Evolutionary conservation across 1,140 invertebrate genomes (phyloP).

Genomic region (Whitmania pigra): DNA sequence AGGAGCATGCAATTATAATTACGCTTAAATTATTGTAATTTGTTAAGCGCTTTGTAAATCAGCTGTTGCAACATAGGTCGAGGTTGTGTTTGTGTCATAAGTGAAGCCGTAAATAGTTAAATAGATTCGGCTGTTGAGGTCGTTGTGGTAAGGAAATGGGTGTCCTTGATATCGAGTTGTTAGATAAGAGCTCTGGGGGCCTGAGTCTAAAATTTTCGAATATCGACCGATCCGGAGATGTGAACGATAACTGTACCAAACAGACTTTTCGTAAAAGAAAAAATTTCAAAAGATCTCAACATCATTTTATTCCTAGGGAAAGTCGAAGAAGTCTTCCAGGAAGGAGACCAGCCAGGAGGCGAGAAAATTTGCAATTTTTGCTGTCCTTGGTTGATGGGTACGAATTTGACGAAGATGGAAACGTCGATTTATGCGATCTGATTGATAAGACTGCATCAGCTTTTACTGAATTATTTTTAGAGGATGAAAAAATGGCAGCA

Average conservation of each 20-base stretch:
- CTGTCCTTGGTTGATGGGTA: background rate
- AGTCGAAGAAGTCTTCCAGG: conserved; percentile 8
- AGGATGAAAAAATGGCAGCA: conserved; percentile 9
- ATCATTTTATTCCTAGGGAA: conserved; percentile 8
- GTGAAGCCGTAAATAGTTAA: no score
- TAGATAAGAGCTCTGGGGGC: no score
- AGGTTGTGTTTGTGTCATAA: no score
- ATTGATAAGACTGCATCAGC: background rate
- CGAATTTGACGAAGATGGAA: conserved; percentile 1
- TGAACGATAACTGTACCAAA: no score
- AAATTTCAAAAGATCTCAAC: conserved; percentile 12
- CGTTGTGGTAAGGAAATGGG: no score
- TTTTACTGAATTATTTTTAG: conserved; percentile 10
- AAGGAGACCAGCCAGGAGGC: background rate
- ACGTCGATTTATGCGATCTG: conserved; percentile 8
- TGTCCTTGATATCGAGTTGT: no score
- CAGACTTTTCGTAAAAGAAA: background rate
- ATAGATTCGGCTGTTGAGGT: no score
- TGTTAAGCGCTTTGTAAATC: no score
- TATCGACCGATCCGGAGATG: no score
- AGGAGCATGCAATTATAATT: background rate
- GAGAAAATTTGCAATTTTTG: conserved; percentile 6
- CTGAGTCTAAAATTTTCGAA: no score
- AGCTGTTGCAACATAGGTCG: no score
- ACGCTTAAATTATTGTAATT: background rate